These are phyloP conservation scores for Coregonus ussuriensis DNA, from an alignment of 2,797 vertebrate species.

Conservation along the genomic window DNA sequence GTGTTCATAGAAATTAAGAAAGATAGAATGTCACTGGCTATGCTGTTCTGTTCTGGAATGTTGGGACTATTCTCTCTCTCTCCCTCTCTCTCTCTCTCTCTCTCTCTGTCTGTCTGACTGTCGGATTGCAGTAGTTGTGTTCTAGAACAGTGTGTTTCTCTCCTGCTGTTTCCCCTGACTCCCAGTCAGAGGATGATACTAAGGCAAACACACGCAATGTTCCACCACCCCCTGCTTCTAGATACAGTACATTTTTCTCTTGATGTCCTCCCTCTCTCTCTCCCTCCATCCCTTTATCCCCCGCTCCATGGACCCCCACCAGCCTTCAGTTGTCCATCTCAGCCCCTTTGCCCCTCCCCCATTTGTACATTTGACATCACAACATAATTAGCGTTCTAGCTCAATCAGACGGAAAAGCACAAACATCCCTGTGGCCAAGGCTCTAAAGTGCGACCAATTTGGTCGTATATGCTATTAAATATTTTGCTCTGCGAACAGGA, in stretches of 20 bases:
- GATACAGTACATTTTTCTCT: conserved; percentile 18
- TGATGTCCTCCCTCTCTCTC: neutral
- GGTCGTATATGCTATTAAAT: no score
- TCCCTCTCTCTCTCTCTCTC: neutral
- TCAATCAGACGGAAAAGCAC: conserved; percentile 52
- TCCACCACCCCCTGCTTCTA: conserved; percentile 40
- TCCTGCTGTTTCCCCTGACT: conserved; percentile 22
- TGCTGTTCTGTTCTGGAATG: neutral
- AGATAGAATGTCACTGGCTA: neutral
- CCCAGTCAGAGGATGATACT: conserved; percentile 34
- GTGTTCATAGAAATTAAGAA: neutral
- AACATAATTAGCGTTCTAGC: conserved; percentile 51
- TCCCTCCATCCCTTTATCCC: neutral
- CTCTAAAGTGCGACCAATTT: neutral
- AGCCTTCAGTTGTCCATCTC: conserved; percentile 38
- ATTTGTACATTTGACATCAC: conserved; percentile 37
- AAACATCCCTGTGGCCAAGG: conserved; percentile 42
- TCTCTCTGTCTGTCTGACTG: neutral
- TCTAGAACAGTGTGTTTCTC: conserved; percentile 6
- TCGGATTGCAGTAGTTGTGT: neutral
- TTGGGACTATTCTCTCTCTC: neutral
- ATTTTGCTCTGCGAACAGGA: no score
- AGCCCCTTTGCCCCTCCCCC: conserved; percentile 26
- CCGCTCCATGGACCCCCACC: conserved; percentile 19
- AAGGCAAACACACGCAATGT: conserved; percentile 39